These are phyloP conservation scores for Ardeotis arabs DNA, from an alignment of 2,113 vertebrate species.

Conservation along the genomic window DNA sequence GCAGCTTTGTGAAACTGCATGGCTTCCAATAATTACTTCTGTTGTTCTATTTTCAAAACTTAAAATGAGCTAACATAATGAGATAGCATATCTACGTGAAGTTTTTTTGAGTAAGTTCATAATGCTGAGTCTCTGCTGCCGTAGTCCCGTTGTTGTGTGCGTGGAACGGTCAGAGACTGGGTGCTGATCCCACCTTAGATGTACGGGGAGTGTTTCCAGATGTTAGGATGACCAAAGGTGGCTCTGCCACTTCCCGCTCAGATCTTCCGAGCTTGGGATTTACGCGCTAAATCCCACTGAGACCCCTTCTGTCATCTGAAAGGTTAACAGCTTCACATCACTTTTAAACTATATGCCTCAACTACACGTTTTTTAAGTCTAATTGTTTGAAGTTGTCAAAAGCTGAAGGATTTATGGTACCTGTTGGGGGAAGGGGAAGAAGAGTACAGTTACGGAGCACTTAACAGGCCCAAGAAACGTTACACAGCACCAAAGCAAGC, in stretches of 20 bases:
- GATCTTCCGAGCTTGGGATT: background rate
- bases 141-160: background rate
- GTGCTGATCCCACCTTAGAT: background rate
- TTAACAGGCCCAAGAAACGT: background rate
- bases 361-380: background rate
- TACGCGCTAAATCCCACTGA: background rate
- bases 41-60: background rate
- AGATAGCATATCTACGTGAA: background rate
- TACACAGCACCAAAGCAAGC: slow-evolving; percentile 34
- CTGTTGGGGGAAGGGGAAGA: background rate
- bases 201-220: background rate
- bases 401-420: background rate
- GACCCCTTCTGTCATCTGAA: background rate
- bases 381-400: slow-evolving; percentile 46
- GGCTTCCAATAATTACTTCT: background rate
- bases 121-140: background rate
- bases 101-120: background rate
- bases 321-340: background rate
- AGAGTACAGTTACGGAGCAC: slow-evolving; percentile 11
- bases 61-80: background rate
- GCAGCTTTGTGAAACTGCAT: background rate
- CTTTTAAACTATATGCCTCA: background rate
- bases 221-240: background rate
- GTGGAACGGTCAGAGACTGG: background rate
- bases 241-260: background rate